These are phyloP conservation scores for Maccullochella peelii DNA, from an alignment of 2,113 vertebrate species.

Conservation along the genomic window DNA sequence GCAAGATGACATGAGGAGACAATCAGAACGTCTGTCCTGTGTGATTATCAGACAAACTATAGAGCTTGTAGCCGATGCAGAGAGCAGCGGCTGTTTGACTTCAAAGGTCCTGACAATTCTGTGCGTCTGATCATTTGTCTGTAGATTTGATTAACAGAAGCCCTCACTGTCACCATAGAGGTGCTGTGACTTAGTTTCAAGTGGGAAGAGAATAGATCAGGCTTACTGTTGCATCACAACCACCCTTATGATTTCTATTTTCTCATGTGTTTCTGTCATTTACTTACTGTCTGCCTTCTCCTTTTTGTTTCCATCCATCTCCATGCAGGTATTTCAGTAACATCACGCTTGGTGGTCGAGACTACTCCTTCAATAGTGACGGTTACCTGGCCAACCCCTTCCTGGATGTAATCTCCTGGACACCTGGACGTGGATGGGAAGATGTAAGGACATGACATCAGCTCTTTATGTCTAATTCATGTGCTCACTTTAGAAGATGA, in stretches of 20 bases:
- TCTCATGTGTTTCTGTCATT: constrained; percentile 11
- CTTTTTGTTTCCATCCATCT: constrained; percentile 6
- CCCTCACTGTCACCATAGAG: constrained; percentile 47
- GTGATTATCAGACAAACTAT: constrained; percentile 66
- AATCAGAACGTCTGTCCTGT: constrained; percentile 60
- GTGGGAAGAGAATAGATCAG: constrained; percentile 15
- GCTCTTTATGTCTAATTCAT: constrained; percentile 18
- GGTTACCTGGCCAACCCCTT: constrained; percentile 95
- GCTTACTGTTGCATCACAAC: constrained; percentile 40
- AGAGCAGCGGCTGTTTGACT: constrained; percentile 65
- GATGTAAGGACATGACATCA: constrained; percentile 87
- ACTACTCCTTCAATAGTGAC: constrained; percentile 93
- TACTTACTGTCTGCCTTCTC: constrained; percentile 1
- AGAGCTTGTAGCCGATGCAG: constrained; percentile 37
- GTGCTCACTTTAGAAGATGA: background rate
- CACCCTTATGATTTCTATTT: constrained; percentile 1
- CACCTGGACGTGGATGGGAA: constrained; percentile 92
- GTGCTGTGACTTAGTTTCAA: constrained; percentile 55
- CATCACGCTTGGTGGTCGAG: constrained; percentile 92
- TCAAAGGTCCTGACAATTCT: constrained; percentile 67
- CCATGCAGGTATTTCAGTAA: constrained; percentile 92
- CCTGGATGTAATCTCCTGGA: constrained; percentile 94
- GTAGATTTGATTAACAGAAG: constrained; percentile 69
- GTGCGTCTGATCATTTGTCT: constrained; percentile 70
- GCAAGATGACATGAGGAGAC: constrained; percentile 61